Evolutionary conservation across 2,797 vertebrate genomes (phyloP), one percentile per base, ranked within the genome.

Genomic region (Leptodactylus fallax): DNA sequence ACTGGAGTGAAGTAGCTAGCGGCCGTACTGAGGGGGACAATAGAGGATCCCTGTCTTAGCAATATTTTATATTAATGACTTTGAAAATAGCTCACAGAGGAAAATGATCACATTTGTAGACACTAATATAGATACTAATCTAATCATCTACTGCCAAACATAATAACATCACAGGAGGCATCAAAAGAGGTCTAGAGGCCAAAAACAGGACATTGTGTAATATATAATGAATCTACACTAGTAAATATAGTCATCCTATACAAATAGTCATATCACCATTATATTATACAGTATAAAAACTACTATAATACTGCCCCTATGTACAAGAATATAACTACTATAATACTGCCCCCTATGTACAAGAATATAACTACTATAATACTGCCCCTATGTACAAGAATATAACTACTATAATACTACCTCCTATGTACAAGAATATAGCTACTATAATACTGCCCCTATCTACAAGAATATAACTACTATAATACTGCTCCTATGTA

Each of bases 371-470:
- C 55, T 56, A 56, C 55, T 56, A 56, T 56, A 56, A 56, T 56
- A 56, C 55, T 56, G 13, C 55, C 13, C 11, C 56, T 17, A 19
- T 60, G 17, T 17, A 60, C 17, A 60, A 17, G 17, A 60, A 60
- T 17, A 60, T 17, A 17, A 17, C 17, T 60, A 19, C 16, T 19
- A 60, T 60, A 17, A 60, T 36, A 36, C 36, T 36, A 4, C 21
- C 21, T 6, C 63, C n/a, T 25, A 65, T 65, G 13, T 65, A 65
- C n/a, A 65, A 65, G n/a, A 65, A 65, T 23, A 65, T 65, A 65
- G 23, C 63, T 65, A 65, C 63, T 65, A 65, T 65, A 23, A 65
- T 65, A 65, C 63, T 65, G n/a, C 63, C 23, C 61, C 61, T 65
- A 65, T 65, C 2, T 23, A 65, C n/a, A 65, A 65, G 61, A 65